phyloP scores from a whole-genome alignment of 37 sponge, comb jelly and placozoan genomes.

The Hexactinellida sp. region DNA sequence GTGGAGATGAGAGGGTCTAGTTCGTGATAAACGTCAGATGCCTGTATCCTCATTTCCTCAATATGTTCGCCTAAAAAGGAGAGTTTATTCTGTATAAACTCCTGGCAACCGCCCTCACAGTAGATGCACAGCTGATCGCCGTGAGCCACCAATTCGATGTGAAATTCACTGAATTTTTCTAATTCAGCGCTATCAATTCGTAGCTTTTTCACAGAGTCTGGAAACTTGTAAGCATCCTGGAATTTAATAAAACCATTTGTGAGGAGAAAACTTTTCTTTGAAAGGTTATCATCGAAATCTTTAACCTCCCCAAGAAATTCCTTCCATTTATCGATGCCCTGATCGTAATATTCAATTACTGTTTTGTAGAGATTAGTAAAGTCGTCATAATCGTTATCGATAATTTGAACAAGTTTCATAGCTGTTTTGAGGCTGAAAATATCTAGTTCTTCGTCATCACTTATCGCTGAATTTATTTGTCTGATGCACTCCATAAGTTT shows the following conservation, averaged over 20 bases:
- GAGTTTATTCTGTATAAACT: conserved; percentile 4
- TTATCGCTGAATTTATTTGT: neutral
- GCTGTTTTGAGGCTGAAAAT: neutral
- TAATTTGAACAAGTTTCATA: neutral
- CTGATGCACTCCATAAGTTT: neutral
- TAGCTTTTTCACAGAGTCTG: neutral
- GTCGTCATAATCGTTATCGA: neutral
- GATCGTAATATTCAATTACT: neutral
- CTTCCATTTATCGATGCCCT: neutral
- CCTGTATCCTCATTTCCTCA: neutral
- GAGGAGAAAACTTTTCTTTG: neutral
- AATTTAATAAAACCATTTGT: neutral
- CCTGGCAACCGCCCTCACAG: neutral
- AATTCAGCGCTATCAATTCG: neutral
- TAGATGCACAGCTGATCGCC: neutral
- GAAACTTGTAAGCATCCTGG: neutral
- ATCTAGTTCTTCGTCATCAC: neutral
- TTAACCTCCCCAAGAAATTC: neutral
- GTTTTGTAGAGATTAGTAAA: neutral
- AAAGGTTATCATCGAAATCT: neutral
- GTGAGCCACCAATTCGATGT: neutral
- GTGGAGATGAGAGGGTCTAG: neutral
- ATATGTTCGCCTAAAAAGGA: neutral
- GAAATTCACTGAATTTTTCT: neutral
- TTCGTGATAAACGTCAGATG: neutral